These are phyloP conservation scores for Bombus consobrinus DNA, from an alignment of 1,140 invertebrate genomes.

Conservation along the genomic window DNA sequence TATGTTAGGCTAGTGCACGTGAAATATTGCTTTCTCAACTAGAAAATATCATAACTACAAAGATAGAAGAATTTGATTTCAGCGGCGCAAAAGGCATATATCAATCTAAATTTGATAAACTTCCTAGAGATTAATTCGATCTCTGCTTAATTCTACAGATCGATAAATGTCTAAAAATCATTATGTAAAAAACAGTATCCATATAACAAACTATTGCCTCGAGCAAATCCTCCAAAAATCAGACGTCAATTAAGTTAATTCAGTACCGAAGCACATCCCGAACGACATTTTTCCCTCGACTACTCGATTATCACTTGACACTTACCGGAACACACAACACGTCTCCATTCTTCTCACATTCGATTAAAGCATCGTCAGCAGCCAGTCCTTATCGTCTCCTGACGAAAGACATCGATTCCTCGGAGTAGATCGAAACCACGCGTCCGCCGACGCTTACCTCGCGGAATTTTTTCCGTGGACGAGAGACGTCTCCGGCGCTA, in stretches of 20 bases:
- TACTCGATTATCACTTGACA: too few species aligned
- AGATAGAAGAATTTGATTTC: neutral
- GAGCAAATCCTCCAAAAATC: too few species aligned
- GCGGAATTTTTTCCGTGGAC: conserved; percentile 9
- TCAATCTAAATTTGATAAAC: neutral
- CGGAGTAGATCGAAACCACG: neutral
- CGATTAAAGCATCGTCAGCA: neutral
- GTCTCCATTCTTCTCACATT: neutral
- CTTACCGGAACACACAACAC: neutral
- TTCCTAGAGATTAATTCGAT: neutral
- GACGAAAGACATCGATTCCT: neutral
- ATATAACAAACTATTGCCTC: too few species aligned
- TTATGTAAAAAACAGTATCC: too few species aligned
- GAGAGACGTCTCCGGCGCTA: conserved; percentile 39
- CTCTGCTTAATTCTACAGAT: too few species aligned
- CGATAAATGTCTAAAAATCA: too few species aligned
- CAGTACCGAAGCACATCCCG: too few species aligned
- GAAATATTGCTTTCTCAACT: neutral
- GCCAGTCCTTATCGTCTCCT: neutral
- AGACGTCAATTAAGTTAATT: too few species aligned
- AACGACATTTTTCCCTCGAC: too few species aligned
- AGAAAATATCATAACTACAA: neutral
- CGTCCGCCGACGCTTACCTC: neutral
- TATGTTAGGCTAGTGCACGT: neutral
- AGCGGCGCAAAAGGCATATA: too few species aligned